Base-by-base conservation (phyloP, 2,797 vertebrate genomes). In the Diglossa cyanea region DNA sequence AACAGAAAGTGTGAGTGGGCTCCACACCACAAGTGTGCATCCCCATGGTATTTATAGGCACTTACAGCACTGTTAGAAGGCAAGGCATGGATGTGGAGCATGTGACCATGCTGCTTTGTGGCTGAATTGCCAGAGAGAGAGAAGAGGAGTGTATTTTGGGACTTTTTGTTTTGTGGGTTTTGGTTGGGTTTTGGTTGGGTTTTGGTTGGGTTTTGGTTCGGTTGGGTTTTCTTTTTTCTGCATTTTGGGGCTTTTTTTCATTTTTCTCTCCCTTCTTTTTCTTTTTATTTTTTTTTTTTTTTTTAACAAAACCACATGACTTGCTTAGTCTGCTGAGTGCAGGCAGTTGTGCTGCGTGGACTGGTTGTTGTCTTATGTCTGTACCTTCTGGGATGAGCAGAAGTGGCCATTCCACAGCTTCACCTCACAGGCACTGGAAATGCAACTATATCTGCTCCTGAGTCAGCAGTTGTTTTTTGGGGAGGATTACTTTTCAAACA, bases 11-110 rank as follows among this genome's bases (percentile, higher is more conserved):
- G 2, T 39, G 74, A 70, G 65, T 37, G 62, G 67, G 60, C 61
- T 90, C 45, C 0, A 0, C 20, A 26, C 33, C 19, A 7, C 37
- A n/a, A 42, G 17, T 7, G 31, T 61, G 45, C 0, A 0, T 67
- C 79, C 44, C 71, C 4, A 0, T 3, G 25, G 47, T 93, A 86
- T 94, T 96, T 90, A 84, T 86, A 91, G 82, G 28, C 24, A 12
- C 66, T 78, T 82, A 51, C 18, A 50, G 44, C 8, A 1, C 50
- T 86, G 74, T 71, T 87, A 45, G 45, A 71, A 70, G 81, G 71
- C 57, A 86, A 48, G 61, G 35, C 66, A 73, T 55, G 62, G 74
- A 53, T 62, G 33, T 44, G 55, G 67, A 72, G 10, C 0, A 0
- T 28, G 62, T 3, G 0, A 33, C 35, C 17, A 1, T 7, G 15